These are phyloP conservation scores for Homalodisca vitripennis DNA, from an alignment of 1,140 invertebrate genomes.

Conservation along the genomic window DNA sequence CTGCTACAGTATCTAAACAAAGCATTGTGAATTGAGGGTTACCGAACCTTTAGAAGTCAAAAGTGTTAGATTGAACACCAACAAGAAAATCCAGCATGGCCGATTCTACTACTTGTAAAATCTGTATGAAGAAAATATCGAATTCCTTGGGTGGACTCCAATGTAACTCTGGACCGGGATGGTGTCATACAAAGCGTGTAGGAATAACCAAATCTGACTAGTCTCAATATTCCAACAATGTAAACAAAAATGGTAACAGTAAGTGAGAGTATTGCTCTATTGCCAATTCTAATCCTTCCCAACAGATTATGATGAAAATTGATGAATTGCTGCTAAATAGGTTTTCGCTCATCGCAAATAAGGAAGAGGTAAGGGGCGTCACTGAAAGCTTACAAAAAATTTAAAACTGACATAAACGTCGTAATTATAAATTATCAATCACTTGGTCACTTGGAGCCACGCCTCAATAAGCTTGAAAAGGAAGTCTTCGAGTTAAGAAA, in stretches of 20 bases:
- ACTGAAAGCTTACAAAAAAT: slow-evolving; percentile 12
- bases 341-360: background rate
- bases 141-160: no score
- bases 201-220: background rate
- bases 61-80: no score
- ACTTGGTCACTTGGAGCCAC: background rate
- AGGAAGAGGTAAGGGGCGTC: background rate
- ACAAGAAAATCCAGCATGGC: no score
- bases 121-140: no score
- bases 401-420: background rate
- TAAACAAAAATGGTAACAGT: background rate
- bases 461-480: background rate
- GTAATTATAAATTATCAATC: background rate
- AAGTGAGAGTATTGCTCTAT: background rate
- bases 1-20: no score
- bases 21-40: no score
- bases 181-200: background rate
- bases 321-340: background rate
- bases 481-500: slow-evolving; percentile 5
- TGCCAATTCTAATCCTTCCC: background rate
- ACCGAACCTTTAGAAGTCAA: no score
- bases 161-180: no score
- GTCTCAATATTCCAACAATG: background rate
- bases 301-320: background rate
- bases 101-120: no score